Evolutionary conservation across 2,113 vertebrate species (phyloP).

Genomic region (Colinus virginianus): DNA sequence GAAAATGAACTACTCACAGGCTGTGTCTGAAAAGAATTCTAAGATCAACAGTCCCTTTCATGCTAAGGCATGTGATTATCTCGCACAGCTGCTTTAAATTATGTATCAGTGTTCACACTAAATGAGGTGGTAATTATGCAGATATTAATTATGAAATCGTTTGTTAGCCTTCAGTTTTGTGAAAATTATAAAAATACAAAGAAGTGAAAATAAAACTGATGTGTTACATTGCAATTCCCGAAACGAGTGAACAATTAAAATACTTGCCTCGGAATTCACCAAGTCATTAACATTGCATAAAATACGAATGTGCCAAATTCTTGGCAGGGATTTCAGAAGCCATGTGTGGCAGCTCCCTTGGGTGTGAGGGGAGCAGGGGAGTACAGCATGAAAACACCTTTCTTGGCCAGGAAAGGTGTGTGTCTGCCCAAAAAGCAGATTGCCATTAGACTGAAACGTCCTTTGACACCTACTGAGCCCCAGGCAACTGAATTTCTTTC

Average conservation of each 20-base stretch:
- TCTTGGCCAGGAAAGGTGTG: not conserved
- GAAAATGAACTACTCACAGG: not conserved
- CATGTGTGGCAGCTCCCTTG: accelerated
- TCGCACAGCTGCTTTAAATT: slow-evolving; percentile 57
- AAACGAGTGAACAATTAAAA: slow-evolving; percentile 3
- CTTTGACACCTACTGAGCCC: not conserved
- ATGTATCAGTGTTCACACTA: not conserved
- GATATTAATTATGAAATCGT: slow-evolving; percentile 58
- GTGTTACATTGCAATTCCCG: not conserved
- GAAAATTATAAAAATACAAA: slow-evolving; percentile 39
- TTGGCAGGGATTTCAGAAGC: not conserved
- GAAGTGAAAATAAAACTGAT: slow-evolving; percentile 3
- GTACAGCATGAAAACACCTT: not conserved
- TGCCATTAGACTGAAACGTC: accelerated
- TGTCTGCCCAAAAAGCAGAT: not conserved
- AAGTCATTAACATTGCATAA: not conserved
- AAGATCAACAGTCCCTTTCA: slow-evolving; percentile 45
- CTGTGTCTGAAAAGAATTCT: not conserved
- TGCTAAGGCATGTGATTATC: slow-evolving; percentile 49
- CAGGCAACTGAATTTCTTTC: not conserved
- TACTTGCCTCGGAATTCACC: not conserved
- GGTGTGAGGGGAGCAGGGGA: accelerated
- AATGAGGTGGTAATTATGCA: slow-evolving; percentile 57
- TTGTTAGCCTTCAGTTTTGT: slow-evolving; percentile 32
- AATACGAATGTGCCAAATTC: not conserved